Evolutionary conservation across 1,140 invertebrate genomes (phyloP).

Genomic region (Drusus annulatus): DNA sequence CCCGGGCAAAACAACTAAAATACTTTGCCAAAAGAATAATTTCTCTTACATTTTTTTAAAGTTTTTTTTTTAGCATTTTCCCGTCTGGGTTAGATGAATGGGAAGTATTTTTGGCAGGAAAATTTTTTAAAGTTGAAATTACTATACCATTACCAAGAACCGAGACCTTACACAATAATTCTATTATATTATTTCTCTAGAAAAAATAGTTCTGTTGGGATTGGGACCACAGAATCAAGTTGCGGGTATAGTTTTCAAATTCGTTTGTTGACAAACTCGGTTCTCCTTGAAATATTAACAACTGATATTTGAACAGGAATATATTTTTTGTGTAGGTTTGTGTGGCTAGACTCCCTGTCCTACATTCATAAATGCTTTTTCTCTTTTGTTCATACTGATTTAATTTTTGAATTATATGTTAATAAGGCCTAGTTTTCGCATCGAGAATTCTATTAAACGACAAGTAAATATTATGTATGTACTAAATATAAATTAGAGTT

Average conservation of each 20-base stretch:
- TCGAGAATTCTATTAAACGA: no score
- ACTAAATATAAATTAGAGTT: no score
- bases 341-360: background rate
- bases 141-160: background rate
- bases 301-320: no score
- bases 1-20: slow-evolving; percentile 24
- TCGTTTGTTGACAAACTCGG: background rate
- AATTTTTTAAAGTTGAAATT: background rate
- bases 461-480: no score
- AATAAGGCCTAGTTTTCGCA: no score
- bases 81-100: background rate
- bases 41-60: no score
- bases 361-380: background rate
- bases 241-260: background rate
- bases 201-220: no score
- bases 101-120: background rate
- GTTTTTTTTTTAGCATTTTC: background rate
- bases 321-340: no score
- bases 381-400: no score
- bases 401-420: no score
- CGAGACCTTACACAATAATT: background rate
- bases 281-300: no score
- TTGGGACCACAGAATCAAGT: background rate
- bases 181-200: background rate
- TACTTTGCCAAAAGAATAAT: background rate